Evolutionary conservation across 2,113 vertebrate species (phyloP), one percentile per base, ranked within the genome.

Genomic region (Stigmatopora argus): DNA sequence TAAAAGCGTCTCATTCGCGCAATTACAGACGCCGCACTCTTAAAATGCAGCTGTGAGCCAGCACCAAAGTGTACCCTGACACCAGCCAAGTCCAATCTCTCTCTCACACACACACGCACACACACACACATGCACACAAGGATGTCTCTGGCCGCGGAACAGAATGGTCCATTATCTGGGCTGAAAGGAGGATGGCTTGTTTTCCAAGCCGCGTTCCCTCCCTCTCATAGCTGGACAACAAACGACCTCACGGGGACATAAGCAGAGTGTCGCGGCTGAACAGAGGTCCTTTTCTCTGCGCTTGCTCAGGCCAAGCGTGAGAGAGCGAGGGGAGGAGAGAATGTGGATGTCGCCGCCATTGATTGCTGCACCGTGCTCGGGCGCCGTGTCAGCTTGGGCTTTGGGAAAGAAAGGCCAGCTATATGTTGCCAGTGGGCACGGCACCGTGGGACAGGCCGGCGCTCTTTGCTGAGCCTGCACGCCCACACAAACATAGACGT

Each of bases 271-370:
- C 84, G 82, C 80, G 71, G 77, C 79, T 44, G 88, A 92, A 86
- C 89, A 92, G 92, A 92, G 89, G 87, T 78, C 80, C 92, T 94
- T 86, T 94, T 95, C 93, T 95, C 92, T 75, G 73, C 86, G 82
- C 85, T 86, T 92, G 93, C 89, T 90, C 89, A 90, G 88, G 90
- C 93, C 89, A 88, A 90, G 92, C 90, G 80, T 81, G 88, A 84
- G 79, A 80, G 78, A 66, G 66, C 48, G 60, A 57, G 65, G 58
- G 9, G 48, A 90, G 87, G 75, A 80, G 86, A 84, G 80, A 67
- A 64, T 52, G 71, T 74, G 79, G 76, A 82, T 78, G 78, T 82
- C 66, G 84, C 79, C 77, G 83, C 76, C 74, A 85, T 77, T 83
- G 85, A 87, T 85, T 80, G 80, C 69, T 13, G 66, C 75, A 73